Evolutionary conservation across 1,140 invertebrate species (phyloP).

Genomic region (Episyrphus balteatus): DNA sequence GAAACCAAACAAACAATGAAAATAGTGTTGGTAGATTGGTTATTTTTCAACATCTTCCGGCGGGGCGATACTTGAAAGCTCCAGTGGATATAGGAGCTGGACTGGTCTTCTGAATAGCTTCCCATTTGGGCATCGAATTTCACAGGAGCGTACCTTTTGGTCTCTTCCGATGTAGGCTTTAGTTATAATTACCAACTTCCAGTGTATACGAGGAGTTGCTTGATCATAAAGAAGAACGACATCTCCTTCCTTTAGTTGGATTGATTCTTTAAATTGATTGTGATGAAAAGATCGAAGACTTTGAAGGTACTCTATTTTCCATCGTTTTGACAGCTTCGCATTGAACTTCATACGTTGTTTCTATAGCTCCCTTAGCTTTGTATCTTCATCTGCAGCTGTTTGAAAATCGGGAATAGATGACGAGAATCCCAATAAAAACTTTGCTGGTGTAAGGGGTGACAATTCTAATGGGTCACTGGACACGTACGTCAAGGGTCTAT

Average conservation of each 20-base stretch:
- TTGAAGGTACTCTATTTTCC: neutral
- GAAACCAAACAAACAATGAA: no score
- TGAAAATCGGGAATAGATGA: neutral
- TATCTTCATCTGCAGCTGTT: no score
- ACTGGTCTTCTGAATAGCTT: neutral
- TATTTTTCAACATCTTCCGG: neutral
- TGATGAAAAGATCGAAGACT: neutral
- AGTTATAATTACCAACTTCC: neutral
- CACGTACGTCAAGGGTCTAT: neutral
- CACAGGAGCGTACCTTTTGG: neutral
- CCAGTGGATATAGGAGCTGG: neutral
- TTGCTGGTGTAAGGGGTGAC: neutral
- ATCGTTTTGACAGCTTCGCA: neutral
- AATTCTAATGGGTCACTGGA: neutral
- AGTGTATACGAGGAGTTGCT: neutral
- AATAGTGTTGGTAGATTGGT: neutral
- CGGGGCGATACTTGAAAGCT: neutral
- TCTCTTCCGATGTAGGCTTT: neutral
- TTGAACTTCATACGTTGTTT: neutral
- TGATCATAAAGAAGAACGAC: neutral
- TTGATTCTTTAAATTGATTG: no score
- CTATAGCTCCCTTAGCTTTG: no score
- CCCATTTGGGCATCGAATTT: neutral
- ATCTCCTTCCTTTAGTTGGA: neutral
- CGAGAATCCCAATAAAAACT: neutral